These are phyloP conservation scores for Kuschelorhynchus macadamiae DNA, from an alignment of 2,888 invertebrate genomes.

Conservation along the genomic window DNA sequence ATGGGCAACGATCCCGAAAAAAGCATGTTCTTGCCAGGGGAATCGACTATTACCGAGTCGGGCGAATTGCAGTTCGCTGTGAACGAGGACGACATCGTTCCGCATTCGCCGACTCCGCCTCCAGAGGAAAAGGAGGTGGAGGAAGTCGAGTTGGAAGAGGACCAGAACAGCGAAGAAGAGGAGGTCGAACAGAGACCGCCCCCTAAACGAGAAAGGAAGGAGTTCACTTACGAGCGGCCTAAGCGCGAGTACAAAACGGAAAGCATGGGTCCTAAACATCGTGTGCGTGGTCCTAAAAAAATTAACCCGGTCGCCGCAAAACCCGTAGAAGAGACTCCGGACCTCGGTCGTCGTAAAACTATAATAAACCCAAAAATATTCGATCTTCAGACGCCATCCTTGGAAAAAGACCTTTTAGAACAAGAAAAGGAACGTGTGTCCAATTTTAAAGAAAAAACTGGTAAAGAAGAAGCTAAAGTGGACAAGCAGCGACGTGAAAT, in stretches of 20 bases:
- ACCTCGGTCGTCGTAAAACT: constrained; percentile 29
- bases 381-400: constrained; percentile 58
- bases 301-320: constrained; percentile 41
- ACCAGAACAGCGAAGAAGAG: constrained; percentile 60
- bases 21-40: constrained; percentile 67
- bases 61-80: constrained; percentile 66
- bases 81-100: constrained; percentile 68
- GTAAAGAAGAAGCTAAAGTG: constrained; percentile 63
- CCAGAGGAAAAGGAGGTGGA: constrained; percentile 56
- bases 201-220: constrained; percentile 58
- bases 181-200: constrained; percentile 55
- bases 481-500: constrained; percentile 65
- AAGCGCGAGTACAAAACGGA: constrained; percentile 61
- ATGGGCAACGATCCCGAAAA: constrained; percentile 74
- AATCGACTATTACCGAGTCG: constrained; percentile 65
- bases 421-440: constrained; percentile 66
- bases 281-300: constrained; percentile 62
- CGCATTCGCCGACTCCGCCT: constrained; percentile 55
- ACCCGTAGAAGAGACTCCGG: constrained; percentile 16
- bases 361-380: constrained; percentile 51
- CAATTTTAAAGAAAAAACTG: constrained; percentile 64
- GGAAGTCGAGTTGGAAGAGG: constrained; percentile 61
- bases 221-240: constrained; percentile 65
- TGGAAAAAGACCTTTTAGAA: constrained; percentile 64
- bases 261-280: constrained; percentile 64